Evolutionary conservation across 2,888 invertebrate genomes (phyloP), one percentile per base, ranked within the genome.

Genomic region (Drosophila eohydei): DNA sequence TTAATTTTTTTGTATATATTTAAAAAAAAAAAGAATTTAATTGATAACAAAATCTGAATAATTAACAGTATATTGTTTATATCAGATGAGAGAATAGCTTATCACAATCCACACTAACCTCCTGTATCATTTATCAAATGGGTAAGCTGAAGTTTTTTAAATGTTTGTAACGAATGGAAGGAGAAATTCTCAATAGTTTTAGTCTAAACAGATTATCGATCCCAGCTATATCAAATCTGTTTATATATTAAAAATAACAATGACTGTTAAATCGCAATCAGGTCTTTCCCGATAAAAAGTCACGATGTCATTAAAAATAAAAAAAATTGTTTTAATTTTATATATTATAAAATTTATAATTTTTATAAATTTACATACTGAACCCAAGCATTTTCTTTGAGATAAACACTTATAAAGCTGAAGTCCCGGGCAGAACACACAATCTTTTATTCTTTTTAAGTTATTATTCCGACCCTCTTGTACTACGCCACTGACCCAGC

Each of bases 401-500:
- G 12, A 36, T 12, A 4, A 40, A n/a, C 2, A 12, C 21, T 36
- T 12, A 12, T 12, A 36, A 36, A 36, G 4, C 12, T 12, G 1
- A 11, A 36, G 14, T 11, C 14, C 12, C 36, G 7, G n/a, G n/a
- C n/a, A 21, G 21, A 21, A 21, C 21, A 21, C 21, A 21, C 21
- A 21, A 21, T 21, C 21, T 21, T 21, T 2, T 21, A 16, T 16
- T 43, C 0, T 21, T 0, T 52, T 36, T 1, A 8, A 21, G 9
- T 30, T 30, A 4, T 32, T n/a, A 4, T 4, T 3, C 1, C 9
- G 1, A 3, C 63, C 40, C 28, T 40, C 16, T 36, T 4, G 11
- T 0, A n/a, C 57, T 46, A 62, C 74, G 74, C 61, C 78, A 12
- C 60, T 71, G 71, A 16, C 16, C 8, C 46, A 63, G 74, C 71